Evolutionary conservation across 2,113 vertebrate genomes (phyloP), one percentile per base, ranked within the genome.

Genomic region (Amphilophus citrinellus): DNA sequence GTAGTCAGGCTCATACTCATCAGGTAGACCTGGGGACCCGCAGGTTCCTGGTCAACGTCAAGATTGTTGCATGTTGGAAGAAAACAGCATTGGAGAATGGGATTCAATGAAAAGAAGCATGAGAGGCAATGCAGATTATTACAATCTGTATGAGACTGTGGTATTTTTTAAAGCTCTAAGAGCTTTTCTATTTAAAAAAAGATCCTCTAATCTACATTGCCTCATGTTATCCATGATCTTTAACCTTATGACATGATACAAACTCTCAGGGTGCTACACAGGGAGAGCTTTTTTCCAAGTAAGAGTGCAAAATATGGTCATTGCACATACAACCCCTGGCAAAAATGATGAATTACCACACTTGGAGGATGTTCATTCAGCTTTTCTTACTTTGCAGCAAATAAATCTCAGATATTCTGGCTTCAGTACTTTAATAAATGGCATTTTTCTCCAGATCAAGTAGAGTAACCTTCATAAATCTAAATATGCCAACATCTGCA

Each of bases 1-100:
- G 96, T 80, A 78, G 94, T 92, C 94, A 94, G 91, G 94, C 95
- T 96, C 96, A 96, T 96, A 86, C 95, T 96, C 88, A 89, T 91
- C 92, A 83, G 91, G 93, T 90, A 79, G 89, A 93, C 92, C 90
- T 84, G 90, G 88, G 90, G 92, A 94, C 93, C 91, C 87, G 91
- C 91, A 73, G 91, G 91, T 89, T 92, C 91, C 93, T 94, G 92
- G 71, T 88, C 90, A 91, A 92, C 83, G 13, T 2, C 90, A 90
- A 87, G 83, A 91, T 61, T 76, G 92, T 71, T 82, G 88, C 83
- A 57, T 84, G 89, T 84, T 82, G 89, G 87, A 22, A 73, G 80
- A 93, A 77, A 85, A 92, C 80, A 92, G 80, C 62, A 71, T 77
- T 84, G 75, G 76, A 87, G 62, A 76, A 77, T 37, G 75, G 79